These are phyloP conservation scores for Psittacula cyanocephala DNA, from an alignment of 2,113 vertebrate species.

Conservation along the genomic window DNA sequence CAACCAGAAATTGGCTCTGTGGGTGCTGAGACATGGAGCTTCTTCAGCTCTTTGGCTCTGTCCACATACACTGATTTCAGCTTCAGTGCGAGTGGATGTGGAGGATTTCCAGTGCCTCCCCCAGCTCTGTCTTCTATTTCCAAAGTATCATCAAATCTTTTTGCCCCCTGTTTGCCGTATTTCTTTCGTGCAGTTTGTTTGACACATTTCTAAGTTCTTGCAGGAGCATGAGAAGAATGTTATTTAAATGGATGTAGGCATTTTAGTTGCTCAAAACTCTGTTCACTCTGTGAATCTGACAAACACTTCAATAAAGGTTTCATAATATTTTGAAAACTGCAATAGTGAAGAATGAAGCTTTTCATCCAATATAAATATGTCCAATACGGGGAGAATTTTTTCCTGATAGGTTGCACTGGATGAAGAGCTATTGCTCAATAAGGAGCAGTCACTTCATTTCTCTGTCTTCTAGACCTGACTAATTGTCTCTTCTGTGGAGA, in stretches of 20 bases:
- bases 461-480: background rate
- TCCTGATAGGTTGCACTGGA: background rate
- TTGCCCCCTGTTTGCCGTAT: fast-evolving
- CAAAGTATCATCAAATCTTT: background rate
- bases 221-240: background rate
- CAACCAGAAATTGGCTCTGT: background rate
- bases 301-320: background rate
- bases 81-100: background rate
- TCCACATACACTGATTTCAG: background rate
- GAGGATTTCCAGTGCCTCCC: background rate
- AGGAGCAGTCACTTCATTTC: background rate
- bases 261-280: background rate
- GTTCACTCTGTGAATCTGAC: background rate
- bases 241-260: background rate
- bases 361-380: background rate
- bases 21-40: background rate
- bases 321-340: background rate
- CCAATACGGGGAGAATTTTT: background rate
- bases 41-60: background rate
- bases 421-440: background rate
- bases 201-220: background rate
- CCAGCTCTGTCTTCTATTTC: background rate
- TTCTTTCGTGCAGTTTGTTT: background rate
- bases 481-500: background rate
- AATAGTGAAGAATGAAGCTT: background rate